These are phyloP conservation scores for Temnothorax rugatulus DNA, from an alignment of 2,888 invertebrate species.

Conservation along the genomic window DNA sequence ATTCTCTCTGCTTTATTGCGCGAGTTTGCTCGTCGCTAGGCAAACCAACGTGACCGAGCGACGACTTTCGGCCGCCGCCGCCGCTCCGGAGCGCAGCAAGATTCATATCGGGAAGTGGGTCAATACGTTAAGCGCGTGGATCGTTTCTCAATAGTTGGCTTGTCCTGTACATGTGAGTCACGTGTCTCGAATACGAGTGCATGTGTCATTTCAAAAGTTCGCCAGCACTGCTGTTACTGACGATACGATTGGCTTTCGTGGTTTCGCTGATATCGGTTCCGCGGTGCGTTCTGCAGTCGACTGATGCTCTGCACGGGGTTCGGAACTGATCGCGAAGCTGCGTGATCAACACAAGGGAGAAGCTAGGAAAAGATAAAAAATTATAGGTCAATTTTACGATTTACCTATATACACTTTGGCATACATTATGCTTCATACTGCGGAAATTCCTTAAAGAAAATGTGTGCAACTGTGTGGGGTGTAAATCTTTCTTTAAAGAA, in stretches of 20 bases:
- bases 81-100: constrained; percentile 66
- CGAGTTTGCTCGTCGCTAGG: constrained; percentile 67
- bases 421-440: neutral
- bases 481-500: neutral
- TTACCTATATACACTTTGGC: neutral
- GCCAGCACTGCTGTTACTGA: constrained; percentile 39
- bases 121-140: constrained; percentile 77
- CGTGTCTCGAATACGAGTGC: constrained; percentile 70
- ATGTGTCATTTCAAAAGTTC: constrained; percentile 73
- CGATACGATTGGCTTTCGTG: constrained; percentile 66
- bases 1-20: constrained; percentile 71
- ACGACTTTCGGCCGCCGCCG: constrained; percentile 57
- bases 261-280: constrained; percentile 51
- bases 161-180: constrained; percentile 65
- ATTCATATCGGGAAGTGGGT: constrained; percentile 78
- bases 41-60: constrained; percentile 58
- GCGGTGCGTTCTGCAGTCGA: neutral
- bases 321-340: constrained; percentile 48
- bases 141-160: constrained; percentile 72
- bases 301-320: constrained; percentile 53
- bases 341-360: constrained; percentile 35
- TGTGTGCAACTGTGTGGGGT: neutral
- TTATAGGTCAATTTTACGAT: neutral
- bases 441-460: neutral
- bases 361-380: neutral